Conservation (phyloP, 2,797 vertebrate species). For the Spinus pinus region DNA sequence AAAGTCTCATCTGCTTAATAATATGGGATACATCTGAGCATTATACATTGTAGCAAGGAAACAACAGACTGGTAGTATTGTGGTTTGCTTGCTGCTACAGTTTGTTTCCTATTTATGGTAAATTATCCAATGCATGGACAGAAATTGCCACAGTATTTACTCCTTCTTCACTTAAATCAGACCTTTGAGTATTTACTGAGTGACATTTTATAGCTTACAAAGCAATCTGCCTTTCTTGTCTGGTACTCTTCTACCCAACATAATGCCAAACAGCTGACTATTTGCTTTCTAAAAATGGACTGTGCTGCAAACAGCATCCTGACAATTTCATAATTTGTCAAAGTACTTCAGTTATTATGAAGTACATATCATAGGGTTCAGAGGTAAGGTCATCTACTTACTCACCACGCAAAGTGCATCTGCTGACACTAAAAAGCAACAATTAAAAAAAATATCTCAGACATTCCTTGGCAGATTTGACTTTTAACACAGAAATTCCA, state of each 20-base stretch:
- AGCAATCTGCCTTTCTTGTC: conserved; percentile 61
- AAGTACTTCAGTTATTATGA: conserved; percentile 67
- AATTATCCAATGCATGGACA: conserved; percentile 29
- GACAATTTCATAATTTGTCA: conserved; percentile 76
- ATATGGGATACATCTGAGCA: not conserved
- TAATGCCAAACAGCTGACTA: conserved; percentile 70
- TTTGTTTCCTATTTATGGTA: conserved; percentile 31
- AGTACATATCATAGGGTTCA: conserved; percentile 65
- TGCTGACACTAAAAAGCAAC: conserved; percentile 59
- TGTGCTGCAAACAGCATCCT: conserved; percentile 57
- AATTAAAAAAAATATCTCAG: conserved; percentile 48
- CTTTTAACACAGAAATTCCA: conserved; percentile 19
- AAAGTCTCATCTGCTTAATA: not conserved
- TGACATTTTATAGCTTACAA: conserved; percentile 72
- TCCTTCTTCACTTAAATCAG: conserved; percentile 55
- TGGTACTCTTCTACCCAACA: conserved; percentile 37
- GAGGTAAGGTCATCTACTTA: conserved; percentile 56
- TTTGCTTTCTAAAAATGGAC: conserved; percentile 75
- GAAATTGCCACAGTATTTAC: conserved; percentile 47
- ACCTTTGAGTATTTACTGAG: conserved; percentile 51
- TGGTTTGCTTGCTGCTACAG: not conserved
- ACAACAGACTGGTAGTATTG: not conserved
- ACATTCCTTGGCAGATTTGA: not conserved
- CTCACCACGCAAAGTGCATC: conserved; percentile 47
- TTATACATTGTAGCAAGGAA: not conserved